A percentile compares a stretch with the other conserved stretches of the same genome.
Evolutionary conservation across 1,140 invertebrate species (phyloP).

Genomic region (Fopius arisanus): DNA sequence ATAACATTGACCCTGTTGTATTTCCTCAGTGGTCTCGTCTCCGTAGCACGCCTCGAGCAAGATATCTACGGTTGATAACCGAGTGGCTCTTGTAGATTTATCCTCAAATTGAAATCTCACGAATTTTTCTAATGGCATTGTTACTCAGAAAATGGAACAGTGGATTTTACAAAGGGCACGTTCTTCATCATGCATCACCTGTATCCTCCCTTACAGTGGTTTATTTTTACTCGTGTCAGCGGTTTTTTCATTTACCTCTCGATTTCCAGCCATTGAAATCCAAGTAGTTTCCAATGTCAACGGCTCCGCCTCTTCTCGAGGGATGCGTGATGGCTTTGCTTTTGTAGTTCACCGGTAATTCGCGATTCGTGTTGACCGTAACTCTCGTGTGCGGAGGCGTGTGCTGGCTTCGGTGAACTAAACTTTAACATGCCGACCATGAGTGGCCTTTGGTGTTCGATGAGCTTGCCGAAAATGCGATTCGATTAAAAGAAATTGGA

Average conservation of each 20-base stretch:
- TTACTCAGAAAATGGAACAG: no score
- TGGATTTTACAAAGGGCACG: no score
- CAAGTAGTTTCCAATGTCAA: constrained; percentile 62
- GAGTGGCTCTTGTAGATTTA: constrained; percentile 4
- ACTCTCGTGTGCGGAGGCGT: constrained; percentile 40
- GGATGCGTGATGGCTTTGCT: constrained; percentile 40
- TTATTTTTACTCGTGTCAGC: no score
- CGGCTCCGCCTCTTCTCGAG: constrained; percentile 39
- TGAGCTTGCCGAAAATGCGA: constrained; percentile 38
- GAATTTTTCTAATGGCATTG: constrained; percentile 1
- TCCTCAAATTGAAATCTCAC: constrained; percentile 17
- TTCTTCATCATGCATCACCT: background rate
- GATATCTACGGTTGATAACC: background rate
- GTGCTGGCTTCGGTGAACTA: constrained; percentile 4
- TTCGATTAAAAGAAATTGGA: constrained; percentile 11
- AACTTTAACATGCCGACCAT: constrained; percentile 54
- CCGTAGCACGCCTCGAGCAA: background rate
- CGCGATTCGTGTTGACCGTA: constrained; percentile 61
- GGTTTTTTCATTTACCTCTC: background rate
- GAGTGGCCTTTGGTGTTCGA: constrained; percentile 62
- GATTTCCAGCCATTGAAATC: constrained; percentile 39
- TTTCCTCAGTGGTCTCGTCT: background rate
- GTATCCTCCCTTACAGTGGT: no score
- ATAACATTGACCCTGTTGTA: constrained; percentile 6
- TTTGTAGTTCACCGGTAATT: constrained; percentile 51